These are phyloP conservation scores for Cotesia congregata DNA, from an alignment of 2,888 invertebrate genomes.

Conservation along the genomic window DNA sequence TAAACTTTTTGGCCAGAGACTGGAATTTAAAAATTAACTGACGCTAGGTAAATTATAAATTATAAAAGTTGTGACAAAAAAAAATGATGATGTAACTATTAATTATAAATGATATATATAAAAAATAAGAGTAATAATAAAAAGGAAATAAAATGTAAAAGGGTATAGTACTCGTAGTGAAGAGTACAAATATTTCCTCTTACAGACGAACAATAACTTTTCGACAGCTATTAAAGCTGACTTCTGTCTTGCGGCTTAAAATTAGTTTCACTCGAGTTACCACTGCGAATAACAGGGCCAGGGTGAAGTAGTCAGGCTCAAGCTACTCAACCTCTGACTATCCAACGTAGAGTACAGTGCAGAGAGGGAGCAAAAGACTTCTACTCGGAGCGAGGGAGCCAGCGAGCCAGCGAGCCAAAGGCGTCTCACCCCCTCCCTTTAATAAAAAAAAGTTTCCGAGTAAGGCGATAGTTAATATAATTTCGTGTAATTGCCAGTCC, in stretches of 20 bases:
- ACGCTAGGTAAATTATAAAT: not conserved
- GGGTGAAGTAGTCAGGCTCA: constrained; percentile 41
- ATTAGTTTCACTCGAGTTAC: constrained; percentile 61
- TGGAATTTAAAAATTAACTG: not conserved
- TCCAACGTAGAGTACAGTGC: not conserved
- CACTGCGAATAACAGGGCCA: constrained; percentile 53
- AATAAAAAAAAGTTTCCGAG: constrained; percentile 35
- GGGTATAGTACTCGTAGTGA: not conserved
- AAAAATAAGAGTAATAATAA: constrained; percentile 35
- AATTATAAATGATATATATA: constrained; percentile 19
- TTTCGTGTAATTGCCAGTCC: constrained; percentile 56
- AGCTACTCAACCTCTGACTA: constrained; percentile 1
- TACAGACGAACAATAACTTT: constrained; percentile 53
- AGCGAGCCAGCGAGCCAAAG: constrained; percentile 18
- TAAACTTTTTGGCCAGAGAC: not conserved
- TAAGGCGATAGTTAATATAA: constrained; percentile 56
- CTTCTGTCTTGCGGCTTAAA: constrained; percentile 61
- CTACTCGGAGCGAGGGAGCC: constrained; percentile 21
- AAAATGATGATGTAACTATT: not conserved
- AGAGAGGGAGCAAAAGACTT: too few species aligned
- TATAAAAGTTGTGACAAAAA: not conserved
- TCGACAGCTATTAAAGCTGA: constrained; percentile 62
- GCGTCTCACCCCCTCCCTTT: not conserved
- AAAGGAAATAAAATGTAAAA: not conserved
- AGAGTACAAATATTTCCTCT: constrained; percentile 29